Conservation (phyloP, 2,888 invertebrate genomes). For the Nezara viridula region DNA sequence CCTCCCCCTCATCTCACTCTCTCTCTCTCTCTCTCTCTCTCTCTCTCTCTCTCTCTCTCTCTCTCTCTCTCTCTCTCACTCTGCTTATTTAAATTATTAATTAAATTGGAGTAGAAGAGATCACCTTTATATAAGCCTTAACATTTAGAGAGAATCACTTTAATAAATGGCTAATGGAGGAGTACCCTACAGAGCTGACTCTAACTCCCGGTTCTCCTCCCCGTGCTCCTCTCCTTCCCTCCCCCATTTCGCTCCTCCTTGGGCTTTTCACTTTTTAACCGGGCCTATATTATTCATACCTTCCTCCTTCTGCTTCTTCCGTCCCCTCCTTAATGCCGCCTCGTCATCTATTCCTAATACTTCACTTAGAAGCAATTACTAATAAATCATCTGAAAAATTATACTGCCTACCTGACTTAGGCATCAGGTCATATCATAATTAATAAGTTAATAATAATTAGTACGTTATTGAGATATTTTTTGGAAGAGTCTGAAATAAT, state of each 20-base stretch:
- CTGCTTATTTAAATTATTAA: slow-evolving; percentile 51
- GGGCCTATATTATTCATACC: slow-evolving; percentile 12
- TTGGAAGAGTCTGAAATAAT: too few relatives aligned
- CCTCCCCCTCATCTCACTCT: not conserved
- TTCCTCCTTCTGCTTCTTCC: not conserved
- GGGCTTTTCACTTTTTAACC: not conserved
- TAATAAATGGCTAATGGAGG: not conserved
- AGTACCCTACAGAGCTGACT: not conserved
- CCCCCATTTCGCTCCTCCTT: not conserved
- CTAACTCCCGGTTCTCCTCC: not conserved
- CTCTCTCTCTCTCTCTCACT: not conserved
- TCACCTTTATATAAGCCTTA: slow-evolving; percentile 4
- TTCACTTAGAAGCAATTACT: slow-evolving; percentile 17
- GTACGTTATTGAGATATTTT: too few relatives aligned
- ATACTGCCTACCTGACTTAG: not conserved
- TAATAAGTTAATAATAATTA: too few relatives aligned
- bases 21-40: not conserved
- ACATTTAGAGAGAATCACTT: slow-evolving; percentile 39
- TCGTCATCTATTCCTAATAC: slow-evolving; percentile 29
- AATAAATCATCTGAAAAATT: not conserved
- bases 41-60: not conserved
- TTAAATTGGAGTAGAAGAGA: slow-evolving; percentile 35
- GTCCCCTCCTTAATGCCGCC: not conserved
- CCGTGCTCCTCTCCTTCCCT: not conserved
- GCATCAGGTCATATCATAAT: too few relatives aligned